Evolutionary conservation across 2,113 vertebrate species (phyloP).

Genomic region (Tetrax tetrax): DNA sequence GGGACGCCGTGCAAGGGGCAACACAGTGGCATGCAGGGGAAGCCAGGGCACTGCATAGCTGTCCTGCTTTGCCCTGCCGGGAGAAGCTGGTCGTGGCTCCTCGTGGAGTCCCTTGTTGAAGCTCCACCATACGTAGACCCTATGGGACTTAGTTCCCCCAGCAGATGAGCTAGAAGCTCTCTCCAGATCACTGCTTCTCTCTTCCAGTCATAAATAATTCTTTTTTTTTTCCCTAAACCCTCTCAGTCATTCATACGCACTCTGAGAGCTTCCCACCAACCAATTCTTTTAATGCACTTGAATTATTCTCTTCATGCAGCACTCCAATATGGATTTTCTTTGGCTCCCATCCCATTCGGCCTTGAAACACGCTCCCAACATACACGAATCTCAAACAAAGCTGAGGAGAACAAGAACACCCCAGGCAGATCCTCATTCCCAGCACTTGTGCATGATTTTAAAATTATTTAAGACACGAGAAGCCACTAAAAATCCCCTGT

Average conservation of each 20-base stretch:
- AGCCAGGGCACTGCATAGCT: not conserved
- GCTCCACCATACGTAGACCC: accelerated
- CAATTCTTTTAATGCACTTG: not conserved
- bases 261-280: not conserved
- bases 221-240: not conserved
- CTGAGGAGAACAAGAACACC: not conserved
- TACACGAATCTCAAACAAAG: not conserved
- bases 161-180: not conserved
- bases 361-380: not conserved
- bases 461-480: not conserved
- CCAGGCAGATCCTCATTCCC: not conserved
- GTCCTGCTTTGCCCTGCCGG: not conserved
- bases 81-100: not conserved
- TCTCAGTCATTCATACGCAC: not conserved
- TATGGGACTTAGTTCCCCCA: not conserved
- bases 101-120: not conserved
- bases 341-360: not conserved
- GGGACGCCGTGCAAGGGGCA: not conserved
- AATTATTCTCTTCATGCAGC: not conserved
- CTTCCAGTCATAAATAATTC: not conserved
- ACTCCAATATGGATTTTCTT: not conserved
- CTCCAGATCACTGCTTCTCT: not conserved
- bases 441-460: not conserved
- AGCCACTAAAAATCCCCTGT: not conserved
- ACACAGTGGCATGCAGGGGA: accelerated